phyloP scores from a whole-genome alignment of 2,113 vertebrate species.

The Mesoclemmys tuberculata region DNA sequence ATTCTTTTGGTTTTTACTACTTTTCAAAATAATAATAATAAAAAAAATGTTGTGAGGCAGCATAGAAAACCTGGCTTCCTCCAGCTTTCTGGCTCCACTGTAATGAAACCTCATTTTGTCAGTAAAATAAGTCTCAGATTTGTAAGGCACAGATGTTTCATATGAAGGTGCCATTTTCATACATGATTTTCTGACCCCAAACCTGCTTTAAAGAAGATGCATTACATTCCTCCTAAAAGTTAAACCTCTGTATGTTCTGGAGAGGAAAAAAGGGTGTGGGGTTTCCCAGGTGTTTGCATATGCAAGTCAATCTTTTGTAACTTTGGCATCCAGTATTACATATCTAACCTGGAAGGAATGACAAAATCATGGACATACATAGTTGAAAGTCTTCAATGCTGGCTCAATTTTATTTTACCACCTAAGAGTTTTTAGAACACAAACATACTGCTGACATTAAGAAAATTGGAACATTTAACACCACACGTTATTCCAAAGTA shows the following conservation, averaged over 20 bases:
- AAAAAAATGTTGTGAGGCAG: not conserved
- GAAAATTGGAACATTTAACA: no score
- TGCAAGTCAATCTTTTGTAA: accelerated
- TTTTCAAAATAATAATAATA: not conserved
- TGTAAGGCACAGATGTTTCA: not conserved
- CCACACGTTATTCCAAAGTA: no score
- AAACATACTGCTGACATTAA: not conserved
- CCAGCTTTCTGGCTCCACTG: not conserved
- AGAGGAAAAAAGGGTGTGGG: not conserved
- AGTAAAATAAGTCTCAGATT: not conserved
- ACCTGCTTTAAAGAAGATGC: not conserved
- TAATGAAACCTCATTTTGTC: not conserved
- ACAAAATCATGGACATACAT: not conserved
- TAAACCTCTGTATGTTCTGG: accelerated
- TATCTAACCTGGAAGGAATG: accelerated
- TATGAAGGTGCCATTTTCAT: not conserved
- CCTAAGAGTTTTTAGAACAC: not conserved
- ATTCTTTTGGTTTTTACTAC: not conserved
- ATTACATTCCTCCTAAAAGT: not conserved
- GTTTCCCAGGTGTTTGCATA: not conserved
- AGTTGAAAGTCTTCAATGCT: not conserved
- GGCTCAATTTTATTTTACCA: not conserved
- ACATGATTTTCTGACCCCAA: not conserved
- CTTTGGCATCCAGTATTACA: accelerated
- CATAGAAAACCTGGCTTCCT: not conserved